These are phyloP conservation scores for Myrmophylax atrothorax DNA, from an alignment of 2,113 vertebrate species.

Conservation along the genomic window DNA sequence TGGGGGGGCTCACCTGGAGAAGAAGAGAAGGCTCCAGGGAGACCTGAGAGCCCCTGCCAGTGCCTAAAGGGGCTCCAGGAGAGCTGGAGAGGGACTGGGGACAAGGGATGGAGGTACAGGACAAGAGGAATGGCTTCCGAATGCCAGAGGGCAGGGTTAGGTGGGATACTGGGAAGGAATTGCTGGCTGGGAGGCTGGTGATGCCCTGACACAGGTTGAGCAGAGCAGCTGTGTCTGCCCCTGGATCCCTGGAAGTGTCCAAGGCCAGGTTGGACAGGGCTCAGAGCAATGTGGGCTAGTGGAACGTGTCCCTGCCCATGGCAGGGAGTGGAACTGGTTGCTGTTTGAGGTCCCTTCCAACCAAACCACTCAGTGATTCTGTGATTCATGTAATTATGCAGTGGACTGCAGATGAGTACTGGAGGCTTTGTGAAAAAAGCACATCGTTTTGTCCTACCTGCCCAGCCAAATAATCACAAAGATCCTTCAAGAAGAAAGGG, in stretches of 20 bases:
- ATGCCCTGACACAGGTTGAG: neutral
- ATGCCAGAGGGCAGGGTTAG: neutral
- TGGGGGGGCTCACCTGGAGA: neutral
- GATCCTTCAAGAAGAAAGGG: neutral
- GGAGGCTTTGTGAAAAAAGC: neutral
- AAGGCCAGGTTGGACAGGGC: fast-evolving
- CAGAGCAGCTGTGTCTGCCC: neutral
- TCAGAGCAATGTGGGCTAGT: fast-evolving
- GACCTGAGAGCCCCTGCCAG: neutral
- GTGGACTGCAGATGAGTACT: neutral
- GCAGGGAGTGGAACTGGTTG: neutral
- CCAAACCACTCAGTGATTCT: neutral
- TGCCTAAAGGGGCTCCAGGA: neutral
- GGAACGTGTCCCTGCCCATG: neutral
- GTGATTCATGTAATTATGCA: neutral
- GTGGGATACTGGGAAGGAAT: neutral
- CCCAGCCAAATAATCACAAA: neutral
- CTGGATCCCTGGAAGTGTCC: neutral
- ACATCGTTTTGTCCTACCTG: neutral
- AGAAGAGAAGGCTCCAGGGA: neutral
- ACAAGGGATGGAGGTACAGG: neutral
- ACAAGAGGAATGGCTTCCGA: neutral
- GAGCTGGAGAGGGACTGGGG: neutral
- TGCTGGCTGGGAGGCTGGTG: fast-evolving
- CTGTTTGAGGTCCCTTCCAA: too few species aligned